Conservation (phyloP, 1,140 invertebrate genomes). For the Pseudachorutes palmiensis region DNA sequence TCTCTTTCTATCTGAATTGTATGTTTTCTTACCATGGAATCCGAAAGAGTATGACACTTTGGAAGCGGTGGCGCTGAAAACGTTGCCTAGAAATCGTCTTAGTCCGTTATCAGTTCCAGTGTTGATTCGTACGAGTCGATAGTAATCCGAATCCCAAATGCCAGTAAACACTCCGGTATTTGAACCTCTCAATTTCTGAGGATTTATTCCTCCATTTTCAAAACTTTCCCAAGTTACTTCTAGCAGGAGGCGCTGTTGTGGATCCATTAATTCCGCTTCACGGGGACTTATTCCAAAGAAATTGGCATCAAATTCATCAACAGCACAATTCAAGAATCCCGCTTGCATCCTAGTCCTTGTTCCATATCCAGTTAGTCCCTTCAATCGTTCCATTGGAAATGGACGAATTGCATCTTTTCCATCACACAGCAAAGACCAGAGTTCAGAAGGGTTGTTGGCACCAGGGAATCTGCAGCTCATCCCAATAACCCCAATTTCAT, state of each 20-base stretch:
- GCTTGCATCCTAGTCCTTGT: background rate
- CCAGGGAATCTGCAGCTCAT: constrained; percentile 15
- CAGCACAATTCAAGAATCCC: background rate
- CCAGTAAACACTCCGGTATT: constrained; percentile 51
- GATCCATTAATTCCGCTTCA: constrained; percentile 54
- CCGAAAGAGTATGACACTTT: constrained; percentile 22
- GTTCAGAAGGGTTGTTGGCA: constrained; percentile 5
- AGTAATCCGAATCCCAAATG: constrained; percentile 23
- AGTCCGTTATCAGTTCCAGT: background rate
- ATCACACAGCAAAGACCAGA: background rate
- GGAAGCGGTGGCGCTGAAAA: constrained; percentile 14
- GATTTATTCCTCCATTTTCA: constrained; percentile 48
- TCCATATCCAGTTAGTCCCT: background rate
- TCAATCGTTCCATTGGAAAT: background rate
- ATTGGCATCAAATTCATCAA: constrained; percentile 45
- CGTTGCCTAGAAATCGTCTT: constrained; percentile 21
- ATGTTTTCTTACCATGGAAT: too few species aligned
- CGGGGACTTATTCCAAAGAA: constrained; percentile 49
- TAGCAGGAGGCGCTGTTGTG: constrained; percentile 52
- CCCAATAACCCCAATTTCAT: constrained; percentile 13
- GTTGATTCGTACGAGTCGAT: background rate
- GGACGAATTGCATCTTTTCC: background rate
- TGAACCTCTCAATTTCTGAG: constrained; percentile 42
- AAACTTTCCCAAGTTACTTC: constrained; percentile 55
- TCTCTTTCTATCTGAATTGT: too few species aligned